phyloP scores from a whole-genome alignment of 2,113 vertebrate species.

The Melanocharis versteri region DNA sequence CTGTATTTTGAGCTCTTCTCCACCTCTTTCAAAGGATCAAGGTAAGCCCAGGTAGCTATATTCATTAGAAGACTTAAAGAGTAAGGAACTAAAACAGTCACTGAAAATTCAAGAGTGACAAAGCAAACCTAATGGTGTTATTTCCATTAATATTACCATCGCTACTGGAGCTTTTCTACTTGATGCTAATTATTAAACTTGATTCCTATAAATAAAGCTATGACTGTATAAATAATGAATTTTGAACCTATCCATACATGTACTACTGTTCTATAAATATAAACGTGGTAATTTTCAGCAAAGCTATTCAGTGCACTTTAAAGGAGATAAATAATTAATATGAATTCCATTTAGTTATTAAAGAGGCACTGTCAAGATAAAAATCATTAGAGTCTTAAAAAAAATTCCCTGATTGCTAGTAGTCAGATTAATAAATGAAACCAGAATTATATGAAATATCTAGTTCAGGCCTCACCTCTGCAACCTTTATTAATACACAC shows the following conservation, averaged over 20 bases:
- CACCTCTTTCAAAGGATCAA: background rate
- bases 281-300: background rate
- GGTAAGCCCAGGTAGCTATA: background rate
- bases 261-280: constrained; percentile 40
- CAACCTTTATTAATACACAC: background rate
- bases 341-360: constrained; percentile 36
- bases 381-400: constrained; percentile 13
- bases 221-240: constrained; percentile 45
- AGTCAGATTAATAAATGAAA: constrained; percentile 11
- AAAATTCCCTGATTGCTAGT: background rate
- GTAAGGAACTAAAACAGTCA: background rate
- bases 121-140: background rate
- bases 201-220: constrained; percentile 20
- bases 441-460: background rate
- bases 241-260: background rate
- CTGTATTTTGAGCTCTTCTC: background rate
- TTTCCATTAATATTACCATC: background rate
- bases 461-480: background rate
- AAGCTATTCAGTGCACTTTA: constrained; percentile 28
- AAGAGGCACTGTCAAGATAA: constrained; percentile 28
- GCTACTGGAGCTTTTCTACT: background rate
- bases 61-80: background rate
- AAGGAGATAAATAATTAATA: constrained; percentile 58
- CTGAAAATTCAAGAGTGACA: background rate
- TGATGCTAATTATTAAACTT: background rate